phyloP scores from a whole-genome alignment of 2,888 invertebrate species.

The Tipula confusa region DNA sequence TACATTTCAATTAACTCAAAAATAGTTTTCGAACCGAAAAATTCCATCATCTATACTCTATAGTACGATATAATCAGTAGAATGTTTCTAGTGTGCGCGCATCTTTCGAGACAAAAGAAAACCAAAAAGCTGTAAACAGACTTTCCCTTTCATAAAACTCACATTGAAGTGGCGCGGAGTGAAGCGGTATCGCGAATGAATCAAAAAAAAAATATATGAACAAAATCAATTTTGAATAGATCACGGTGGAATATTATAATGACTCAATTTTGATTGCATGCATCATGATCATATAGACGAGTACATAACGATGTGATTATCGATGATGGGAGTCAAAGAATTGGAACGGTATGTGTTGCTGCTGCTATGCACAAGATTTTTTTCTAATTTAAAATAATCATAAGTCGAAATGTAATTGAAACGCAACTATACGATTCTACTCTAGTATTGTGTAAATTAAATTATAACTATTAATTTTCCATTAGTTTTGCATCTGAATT shows the following conservation, averaged over 20 bases:
- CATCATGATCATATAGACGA: background rate
- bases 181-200: background rate
- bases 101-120: background rate
- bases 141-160: background rate
- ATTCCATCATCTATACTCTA: background rate
- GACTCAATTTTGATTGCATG: background rate
- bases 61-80: background rate
- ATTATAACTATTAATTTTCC: conserved; percentile 20
- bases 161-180: background rate
- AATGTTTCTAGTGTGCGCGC: background rate
- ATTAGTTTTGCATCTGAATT: conserved; percentile 25
- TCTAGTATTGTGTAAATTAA: background rate
- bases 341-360: background rate
- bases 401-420: background rate
- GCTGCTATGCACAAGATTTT: too few relatives aligned
- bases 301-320: background rate
- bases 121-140: background rate
- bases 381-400: conserved; percentile 25
- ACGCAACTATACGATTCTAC: background rate
- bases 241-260: conserved; percentile 1
- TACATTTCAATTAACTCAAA: background rate
- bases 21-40: background rate
- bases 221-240: conserved; percentile 25
- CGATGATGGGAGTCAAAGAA: background rate
- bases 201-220: too few relatives aligned